Conservation (phyloP, 2,888 invertebrate species). For the Ectropis crepuscularia region DNA sequence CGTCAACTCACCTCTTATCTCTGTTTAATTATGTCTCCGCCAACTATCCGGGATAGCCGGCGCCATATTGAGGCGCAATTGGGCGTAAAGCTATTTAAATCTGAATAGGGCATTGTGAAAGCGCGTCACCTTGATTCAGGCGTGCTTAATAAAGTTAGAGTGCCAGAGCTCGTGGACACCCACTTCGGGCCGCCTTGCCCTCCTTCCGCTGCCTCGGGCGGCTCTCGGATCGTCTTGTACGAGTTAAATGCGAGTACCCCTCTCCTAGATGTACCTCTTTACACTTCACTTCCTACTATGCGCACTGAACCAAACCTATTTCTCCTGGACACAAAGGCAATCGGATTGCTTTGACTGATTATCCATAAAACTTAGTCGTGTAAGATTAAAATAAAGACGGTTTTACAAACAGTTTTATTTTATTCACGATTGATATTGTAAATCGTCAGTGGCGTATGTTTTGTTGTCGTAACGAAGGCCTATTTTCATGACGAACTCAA, state of each 20-base stretch:
- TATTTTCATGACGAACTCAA: not conserved
- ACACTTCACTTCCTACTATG: conserved; percentile 57
- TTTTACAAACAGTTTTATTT: conserved; percentile 6
- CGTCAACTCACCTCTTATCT: conserved; percentile 64
- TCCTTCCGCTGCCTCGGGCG: conserved; percentile 60
- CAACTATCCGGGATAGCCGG: conserved; percentile 73
- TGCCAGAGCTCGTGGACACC: conserved; percentile 66
- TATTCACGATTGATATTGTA: not conserved
- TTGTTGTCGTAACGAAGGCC: not conserved
- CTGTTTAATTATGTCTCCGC: conserved; percentile 74
- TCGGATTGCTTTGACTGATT: conserved; percentile 32
- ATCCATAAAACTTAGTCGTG: conserved; percentile 25
- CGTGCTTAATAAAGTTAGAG: conserved; percentile 80
- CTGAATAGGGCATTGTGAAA: conserved; percentile 82
- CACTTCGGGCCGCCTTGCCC: conserved; percentile 51
- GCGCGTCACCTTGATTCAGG: conserved; percentile 81
- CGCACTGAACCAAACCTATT: conserved; percentile 48
- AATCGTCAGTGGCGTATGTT: not conserved
- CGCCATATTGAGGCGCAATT: conserved; percentile 81
- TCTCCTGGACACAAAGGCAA: conserved; percentile 49
- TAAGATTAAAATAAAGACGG: not conserved
- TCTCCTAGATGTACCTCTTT: conserved; percentile 51
- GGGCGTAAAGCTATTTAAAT: conserved; percentile 84
- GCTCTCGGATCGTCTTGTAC: conserved; percentile 63
- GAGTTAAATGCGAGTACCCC: conserved; percentile 58